These are phyloP conservation scores for Carpatolechia fugitivella DNA, from an alignment of 2,888 invertebrate species.

Conservation along the genomic window DNA sequence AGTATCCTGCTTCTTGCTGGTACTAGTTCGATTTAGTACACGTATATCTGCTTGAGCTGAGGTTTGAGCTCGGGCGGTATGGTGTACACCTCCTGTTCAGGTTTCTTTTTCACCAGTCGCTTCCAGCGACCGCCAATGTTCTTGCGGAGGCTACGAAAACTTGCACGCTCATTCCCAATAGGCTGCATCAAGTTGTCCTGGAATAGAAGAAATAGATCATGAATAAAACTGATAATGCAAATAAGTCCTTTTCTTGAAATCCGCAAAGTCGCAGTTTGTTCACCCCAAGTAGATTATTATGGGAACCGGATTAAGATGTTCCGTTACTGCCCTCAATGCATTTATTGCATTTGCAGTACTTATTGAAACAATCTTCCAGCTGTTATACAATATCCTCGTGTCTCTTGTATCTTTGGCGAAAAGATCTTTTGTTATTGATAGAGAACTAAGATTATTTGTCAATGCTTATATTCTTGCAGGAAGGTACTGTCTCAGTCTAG, in stretches of 20 bases:
- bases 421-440: slow-evolving; percentile 38
- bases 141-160: slow-evolving; percentile 91
- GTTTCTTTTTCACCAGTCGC: slow-evolving; percentile 90
- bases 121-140: slow-evolving; percentile 93
- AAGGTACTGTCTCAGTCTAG: no score
- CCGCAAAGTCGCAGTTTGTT: slow-evolving; percentile 51
- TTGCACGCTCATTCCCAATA: slow-evolving; percentile 84
- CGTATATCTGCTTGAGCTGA: slow-evolving; percentile 93
- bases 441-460: slow-evolving; percentile 32
- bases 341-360: slow-evolving; percentile 44
- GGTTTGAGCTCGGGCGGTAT: slow-evolving; percentile 93
- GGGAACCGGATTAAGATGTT: slow-evolving; percentile 44
- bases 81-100: slow-evolving; percentile 88
- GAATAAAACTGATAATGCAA: slow-evolving; percentile 23
- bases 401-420: slow-evolving; percentile 51
- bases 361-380: slow-evolving; percentile 45
- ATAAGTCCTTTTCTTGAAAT: slow-evolving; percentile 15
- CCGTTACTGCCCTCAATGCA: slow-evolving; percentile 58
- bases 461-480: slow-evolving; percentile 13
- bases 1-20: slow-evolving; percentile 66
- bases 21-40: slow-evolving; percentile 80
- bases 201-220: slow-evolving; percentile 61
- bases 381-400: slow-evolving; percentile 52
- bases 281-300: slow-evolving; percentile 35
- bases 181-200: slow-evolving; percentile 89